Evolutionary conservation across 2,888 invertebrate genomes (phyloP).

Genomic region (Tipula unca): DNA sequence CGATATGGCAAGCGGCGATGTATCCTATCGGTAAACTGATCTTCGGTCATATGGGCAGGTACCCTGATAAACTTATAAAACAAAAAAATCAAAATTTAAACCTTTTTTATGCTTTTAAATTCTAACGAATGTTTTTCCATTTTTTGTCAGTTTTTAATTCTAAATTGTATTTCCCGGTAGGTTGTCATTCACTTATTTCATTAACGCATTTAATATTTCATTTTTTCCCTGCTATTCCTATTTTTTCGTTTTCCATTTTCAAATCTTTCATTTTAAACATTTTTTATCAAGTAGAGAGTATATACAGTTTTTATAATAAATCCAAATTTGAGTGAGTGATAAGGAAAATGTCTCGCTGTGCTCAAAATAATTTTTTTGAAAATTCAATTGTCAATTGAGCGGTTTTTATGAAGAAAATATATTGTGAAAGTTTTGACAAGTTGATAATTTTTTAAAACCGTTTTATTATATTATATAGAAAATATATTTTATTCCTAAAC

Average conservation of each 20-base stretch:
- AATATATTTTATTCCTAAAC: neutral
- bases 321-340: neutral
- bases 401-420: neutral
- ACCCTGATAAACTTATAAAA: too few species aligned
- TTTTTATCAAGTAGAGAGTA: neutral
- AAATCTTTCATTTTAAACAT: neutral
- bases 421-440: neutral
- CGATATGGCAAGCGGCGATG: too few species aligned
- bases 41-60: too few species aligned
- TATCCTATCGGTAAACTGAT: too few species aligned
- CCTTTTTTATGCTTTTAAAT: neutral
- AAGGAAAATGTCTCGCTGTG: neutral
- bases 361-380: neutral
- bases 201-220: conserved; percentile 9
- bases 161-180: conserved; percentile 17
- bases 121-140: neutral
- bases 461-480: too few species aligned
- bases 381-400: neutral
- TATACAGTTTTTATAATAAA: neutral
- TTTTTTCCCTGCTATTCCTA: neutral
- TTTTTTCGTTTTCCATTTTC: neutral
- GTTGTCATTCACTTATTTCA: conserved; percentile 15
- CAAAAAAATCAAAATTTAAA: neutral
- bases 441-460: neutral
- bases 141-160: neutral